A percentile compares a stretch with the other conserved stretches of the same genome.
These are phyloP conservation scores for Arnoldichthys spilopterus DNA, from an alignment of 2,797 vertebrate species.

Conservation along the genomic window DNA sequence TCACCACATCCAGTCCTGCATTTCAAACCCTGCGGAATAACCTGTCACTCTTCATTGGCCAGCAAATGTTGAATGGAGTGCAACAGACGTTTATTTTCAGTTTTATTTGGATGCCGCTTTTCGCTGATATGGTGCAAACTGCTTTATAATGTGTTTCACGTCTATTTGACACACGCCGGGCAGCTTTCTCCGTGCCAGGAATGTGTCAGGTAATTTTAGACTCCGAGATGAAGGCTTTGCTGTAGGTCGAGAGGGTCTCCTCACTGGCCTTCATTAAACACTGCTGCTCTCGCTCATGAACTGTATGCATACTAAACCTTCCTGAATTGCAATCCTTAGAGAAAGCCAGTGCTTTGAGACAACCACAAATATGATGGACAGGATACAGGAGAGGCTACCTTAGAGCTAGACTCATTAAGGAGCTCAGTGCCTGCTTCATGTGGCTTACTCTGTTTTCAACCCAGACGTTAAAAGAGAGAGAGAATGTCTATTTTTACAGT, in stretches of 20 bases:
- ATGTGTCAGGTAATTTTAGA: constrained; percentile 39
- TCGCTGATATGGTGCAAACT: constrained; percentile 17
- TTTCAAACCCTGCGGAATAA: constrained; percentile 8
- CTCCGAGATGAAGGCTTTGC: constrained; percentile 18
- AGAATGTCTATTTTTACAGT: constrained; percentile 32
- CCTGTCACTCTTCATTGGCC: constrained; percentile 26
- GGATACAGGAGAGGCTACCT: background rate
- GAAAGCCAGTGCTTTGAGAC: constrained; percentile 2
- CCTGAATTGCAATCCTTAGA: constrained; percentile 13
- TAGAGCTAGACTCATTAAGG: constrained; percentile 19
- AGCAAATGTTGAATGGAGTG: constrained; percentile 11
- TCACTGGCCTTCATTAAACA: constrained; percentile 15
- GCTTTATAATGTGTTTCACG: constrained; percentile 45
- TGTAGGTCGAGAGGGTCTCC: constrained; percentile 26
- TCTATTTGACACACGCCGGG: constrained; percentile 36
- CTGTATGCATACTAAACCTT: constrained; percentile 23
- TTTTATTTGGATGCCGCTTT: constrained; percentile 44
- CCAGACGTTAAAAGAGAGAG: constrained; percentile 7
- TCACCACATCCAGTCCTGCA: background rate
- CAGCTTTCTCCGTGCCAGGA: constrained; percentile 44
- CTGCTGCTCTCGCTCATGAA: background rate
- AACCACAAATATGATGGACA: constrained; percentile 22
- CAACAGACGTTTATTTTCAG: constrained; percentile 35
- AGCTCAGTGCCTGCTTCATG: background rate
- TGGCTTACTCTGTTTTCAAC: constrained; percentile 24